Percentiles rank a stretch among this genome's conserved stretches.
These are phyloP conservation scores for Ommatoiulus sabulosus DNA, from an alignment of 2,888 invertebrate genomes.

Conservation along the genomic window DNA sequence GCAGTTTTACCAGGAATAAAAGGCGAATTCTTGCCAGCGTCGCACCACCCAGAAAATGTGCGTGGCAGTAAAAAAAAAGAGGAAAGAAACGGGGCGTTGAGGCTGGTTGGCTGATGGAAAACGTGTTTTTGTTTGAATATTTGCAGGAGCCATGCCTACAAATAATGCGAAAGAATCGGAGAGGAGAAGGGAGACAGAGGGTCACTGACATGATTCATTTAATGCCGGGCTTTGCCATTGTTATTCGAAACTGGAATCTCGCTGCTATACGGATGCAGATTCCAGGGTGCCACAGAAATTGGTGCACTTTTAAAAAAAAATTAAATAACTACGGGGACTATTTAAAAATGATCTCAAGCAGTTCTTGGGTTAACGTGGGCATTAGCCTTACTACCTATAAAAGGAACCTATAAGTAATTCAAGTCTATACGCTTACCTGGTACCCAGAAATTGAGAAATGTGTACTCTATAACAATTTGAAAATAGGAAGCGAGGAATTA, in stretches of 20 bases:
- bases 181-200: conserved; percentile 44
- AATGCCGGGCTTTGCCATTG: conserved; percentile 44
- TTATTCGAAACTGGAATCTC: not conserved
- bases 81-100: conserved; percentile 42
- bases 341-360: no score
- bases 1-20: not conserved
- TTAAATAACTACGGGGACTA: no score
- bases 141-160: conserved; percentile 30
- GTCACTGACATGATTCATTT: conserved; percentile 48
- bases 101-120: conserved; percentile 39
- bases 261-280: conserved; percentile 20
- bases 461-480: no score
- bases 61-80: not conserved
- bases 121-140: conserved; percentile 48
- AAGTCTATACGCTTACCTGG: no score
- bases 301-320: no score
- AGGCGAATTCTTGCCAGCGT: not conserved
- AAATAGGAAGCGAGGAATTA: no score
- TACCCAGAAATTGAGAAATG: no score
- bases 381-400: no score
- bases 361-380: no score
- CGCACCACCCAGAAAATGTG: conserved; percentile 18
- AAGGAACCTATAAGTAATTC: no score
- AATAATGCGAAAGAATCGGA: conserved; percentile 27
- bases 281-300: conserved; percentile 42